Percentiles rank a stretch among this genome's conserved stretches.
Conservation (phyloP, 2,888 invertebrate genomes). For the Rutpela maculata region DNA sequence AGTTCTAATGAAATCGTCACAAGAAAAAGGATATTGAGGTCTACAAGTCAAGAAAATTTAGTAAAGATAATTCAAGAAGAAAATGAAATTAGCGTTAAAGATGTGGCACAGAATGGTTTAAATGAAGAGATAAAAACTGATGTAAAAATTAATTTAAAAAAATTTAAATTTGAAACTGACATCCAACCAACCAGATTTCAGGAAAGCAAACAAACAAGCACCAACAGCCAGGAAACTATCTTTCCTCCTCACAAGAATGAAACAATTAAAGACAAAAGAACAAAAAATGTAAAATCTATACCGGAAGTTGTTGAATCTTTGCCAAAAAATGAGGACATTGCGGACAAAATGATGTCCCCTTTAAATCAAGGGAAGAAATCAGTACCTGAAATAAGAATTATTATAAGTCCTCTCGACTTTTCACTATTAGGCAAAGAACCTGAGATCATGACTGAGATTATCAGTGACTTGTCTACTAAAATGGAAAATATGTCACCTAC, state of each 20-base stretch:
- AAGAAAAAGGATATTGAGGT: slow-evolving; percentile 28
- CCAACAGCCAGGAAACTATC: not conserved
- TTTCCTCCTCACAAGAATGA: not conserved
- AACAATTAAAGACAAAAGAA: not conserved
- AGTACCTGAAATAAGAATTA: slow-evolving; percentile 25
- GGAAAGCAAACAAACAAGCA: not conserved
- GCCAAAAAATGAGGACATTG: not conserved
- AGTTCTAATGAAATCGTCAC: not conserved
- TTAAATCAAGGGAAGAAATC: slow-evolving; percentile 8
- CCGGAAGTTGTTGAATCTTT: not conserved
- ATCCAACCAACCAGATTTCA: not conserved
- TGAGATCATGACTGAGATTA: not conserved
- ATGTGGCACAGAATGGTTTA: not conserved
- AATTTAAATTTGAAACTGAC: not conserved
- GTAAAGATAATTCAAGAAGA: not conserved
- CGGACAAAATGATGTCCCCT: not conserved
- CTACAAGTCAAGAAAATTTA: slow-evolving; percentile 43
- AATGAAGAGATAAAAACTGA: not conserved
- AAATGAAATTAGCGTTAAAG: not conserved
- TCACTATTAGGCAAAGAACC: not conserved
- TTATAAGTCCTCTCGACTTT: slow-evolving; percentile 24
- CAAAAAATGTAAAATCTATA: not conserved
- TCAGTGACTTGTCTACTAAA: not conserved
- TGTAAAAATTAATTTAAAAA: slow-evolving; percentile 17
- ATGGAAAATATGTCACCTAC: slow-evolving; percentile 14